Evolutionary conservation across 2,888 invertebrate genomes (phyloP).

Genomic region (Orthosia gothica): DNA sequence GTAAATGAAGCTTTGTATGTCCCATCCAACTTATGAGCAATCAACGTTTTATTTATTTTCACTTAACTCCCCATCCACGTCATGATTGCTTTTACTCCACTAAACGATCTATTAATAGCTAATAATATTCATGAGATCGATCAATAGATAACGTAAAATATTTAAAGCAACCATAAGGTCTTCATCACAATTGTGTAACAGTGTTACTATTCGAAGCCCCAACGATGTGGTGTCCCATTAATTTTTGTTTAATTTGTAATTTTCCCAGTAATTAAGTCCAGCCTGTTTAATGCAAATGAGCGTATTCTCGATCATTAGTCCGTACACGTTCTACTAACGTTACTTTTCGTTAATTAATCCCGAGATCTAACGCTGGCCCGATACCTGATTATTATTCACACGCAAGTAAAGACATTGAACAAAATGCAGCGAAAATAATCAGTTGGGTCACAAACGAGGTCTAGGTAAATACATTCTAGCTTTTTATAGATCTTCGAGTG

Average conservation of each 20-base stretch:
- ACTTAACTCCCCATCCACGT: conserved; percentile 52
- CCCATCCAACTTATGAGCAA: conserved; percentile 28
- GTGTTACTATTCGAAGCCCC: conserved; percentile 68
- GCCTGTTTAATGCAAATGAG: conserved; percentile 90
- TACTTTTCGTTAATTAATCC: conserved; percentile 90
- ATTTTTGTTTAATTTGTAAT: conserved; percentile 90
- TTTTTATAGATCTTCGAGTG: conserved; percentile 36
- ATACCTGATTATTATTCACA: conserved; percentile 83
- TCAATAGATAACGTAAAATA: conserved; percentile 69
- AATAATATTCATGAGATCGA: conserved; percentile 71
- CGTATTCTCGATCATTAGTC: conserved; percentile 90
- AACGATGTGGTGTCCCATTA: conserved; percentile 75
- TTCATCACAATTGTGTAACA: conserved; percentile 74
- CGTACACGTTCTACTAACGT: conserved; percentile 87
- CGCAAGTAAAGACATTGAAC: conserved; percentile 68
- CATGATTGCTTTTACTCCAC: conserved; percentile 58
- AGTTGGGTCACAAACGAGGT: conserved; percentile 24
- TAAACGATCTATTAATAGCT: conserved; percentile 62
- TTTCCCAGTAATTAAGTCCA: conserved; percentile 90
- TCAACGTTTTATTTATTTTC: conserved; percentile 58
- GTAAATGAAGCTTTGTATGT: conserved; percentile 4
- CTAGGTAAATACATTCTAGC: conserved; percentile 26
- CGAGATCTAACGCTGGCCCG: conserved; percentile 79
- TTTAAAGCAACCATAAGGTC: conserved; percentile 61
- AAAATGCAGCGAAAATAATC: conserved; percentile 62